Evolutionary conservation across 2,888 invertebrate species (phyloP).

Genomic region (Phortica okadai): DNA sequence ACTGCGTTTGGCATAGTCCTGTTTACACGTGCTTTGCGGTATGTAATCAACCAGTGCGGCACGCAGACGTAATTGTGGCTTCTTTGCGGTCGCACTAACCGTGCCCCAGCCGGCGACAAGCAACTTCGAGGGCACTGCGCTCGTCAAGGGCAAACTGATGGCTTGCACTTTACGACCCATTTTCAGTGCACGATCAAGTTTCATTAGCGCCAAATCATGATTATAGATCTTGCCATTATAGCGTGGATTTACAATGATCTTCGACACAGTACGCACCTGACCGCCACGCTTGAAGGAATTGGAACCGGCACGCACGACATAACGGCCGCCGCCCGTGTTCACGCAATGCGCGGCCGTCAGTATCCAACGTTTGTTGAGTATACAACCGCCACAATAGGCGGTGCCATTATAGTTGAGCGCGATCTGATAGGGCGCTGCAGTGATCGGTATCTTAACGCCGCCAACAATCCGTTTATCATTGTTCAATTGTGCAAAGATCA

Average conservation of each 20-base stretch:
- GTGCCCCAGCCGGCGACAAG: conserved; percentile 39
- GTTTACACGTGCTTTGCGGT: conserved; percentile 30
- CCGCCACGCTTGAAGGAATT: conserved; percentile 29
- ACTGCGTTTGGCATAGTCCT: conserved; percentile 21
- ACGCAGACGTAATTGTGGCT: conserved; percentile 25
- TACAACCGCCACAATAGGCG: conserved; percentile 71
- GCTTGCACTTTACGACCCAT: conserved; percentile 29
- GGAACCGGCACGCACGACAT: conserved; percentile 43
- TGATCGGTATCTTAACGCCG: conserved; percentile 66
- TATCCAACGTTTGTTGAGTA: conserved; percentile 40
- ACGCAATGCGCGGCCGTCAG: conserved; percentile 46
- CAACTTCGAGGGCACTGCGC: conserved; percentile 32
- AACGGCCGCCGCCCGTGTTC: conserved; percentile 15
- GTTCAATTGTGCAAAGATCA: conserved; percentile 20
- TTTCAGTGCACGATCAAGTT: conserved; percentile 20
- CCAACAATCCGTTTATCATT: conserved; percentile 67
- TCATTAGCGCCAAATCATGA: conserved; percentile 43
- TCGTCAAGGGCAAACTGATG: conserved; percentile 37
- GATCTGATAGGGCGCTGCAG: conserved; percentile 72
- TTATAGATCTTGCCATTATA: conserved; percentile 23
- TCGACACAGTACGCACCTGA: conserved; percentile 16
- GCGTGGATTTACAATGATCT: conserved; percentile 37
- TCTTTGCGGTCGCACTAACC: neutral
- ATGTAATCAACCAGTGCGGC: conserved; percentile 39
- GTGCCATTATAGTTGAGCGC: conserved; percentile 61